Evolutionary conservation across 2,888 invertebrate species (phyloP).

Genomic region (Odontocolon sp.): DNA sequence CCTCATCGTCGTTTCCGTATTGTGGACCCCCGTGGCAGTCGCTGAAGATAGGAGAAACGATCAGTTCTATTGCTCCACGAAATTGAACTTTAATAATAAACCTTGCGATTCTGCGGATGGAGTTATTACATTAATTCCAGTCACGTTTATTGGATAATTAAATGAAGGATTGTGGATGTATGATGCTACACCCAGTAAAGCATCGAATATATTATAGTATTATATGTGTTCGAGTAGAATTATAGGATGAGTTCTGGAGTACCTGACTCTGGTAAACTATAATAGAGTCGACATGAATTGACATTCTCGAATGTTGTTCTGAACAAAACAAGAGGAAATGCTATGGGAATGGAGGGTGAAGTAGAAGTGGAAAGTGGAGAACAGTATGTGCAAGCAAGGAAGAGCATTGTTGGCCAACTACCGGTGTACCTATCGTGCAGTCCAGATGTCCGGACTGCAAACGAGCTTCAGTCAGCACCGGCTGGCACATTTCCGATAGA

Average conservation of each 20-base stretch:
- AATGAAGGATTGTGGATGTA: conserved; percentile 12
- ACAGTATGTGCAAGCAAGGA: conserved; percentile 6
- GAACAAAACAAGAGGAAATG: conserved; percentile 27
- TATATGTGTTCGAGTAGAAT: not conserved
- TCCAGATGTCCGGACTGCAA: conserved; percentile 49
- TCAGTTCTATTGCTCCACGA: too few relatives aligned
- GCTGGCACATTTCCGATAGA: conserved; percentile 56
- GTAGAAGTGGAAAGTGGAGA: not conserved
- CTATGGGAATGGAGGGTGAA: not conserved
- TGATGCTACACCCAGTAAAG: too few relatives aligned
- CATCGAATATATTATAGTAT: not conserved
- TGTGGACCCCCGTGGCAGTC: too few relatives aligned
- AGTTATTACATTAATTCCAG: conserved; percentile 33
- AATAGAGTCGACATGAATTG: conserved; percentile 14
- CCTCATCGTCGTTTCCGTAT: too few relatives aligned
- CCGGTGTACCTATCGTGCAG: conserved; percentile 34
- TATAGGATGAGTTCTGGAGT: not conserved
- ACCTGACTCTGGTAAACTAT: not conserved
- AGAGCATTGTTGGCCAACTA: conserved; percentile 42
- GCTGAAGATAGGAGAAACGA: too few relatives aligned
- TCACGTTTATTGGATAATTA: conserved; percentile 50
- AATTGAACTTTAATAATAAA: conserved; percentile 23
- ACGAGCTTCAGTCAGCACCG: conserved; percentile 56
- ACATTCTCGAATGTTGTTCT: not conserved
- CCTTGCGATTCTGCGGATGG: not conserved